Base-by-base conservation (phyloP, 2,888 invertebrate genomes). In the Escarpia spicata region DNA sequence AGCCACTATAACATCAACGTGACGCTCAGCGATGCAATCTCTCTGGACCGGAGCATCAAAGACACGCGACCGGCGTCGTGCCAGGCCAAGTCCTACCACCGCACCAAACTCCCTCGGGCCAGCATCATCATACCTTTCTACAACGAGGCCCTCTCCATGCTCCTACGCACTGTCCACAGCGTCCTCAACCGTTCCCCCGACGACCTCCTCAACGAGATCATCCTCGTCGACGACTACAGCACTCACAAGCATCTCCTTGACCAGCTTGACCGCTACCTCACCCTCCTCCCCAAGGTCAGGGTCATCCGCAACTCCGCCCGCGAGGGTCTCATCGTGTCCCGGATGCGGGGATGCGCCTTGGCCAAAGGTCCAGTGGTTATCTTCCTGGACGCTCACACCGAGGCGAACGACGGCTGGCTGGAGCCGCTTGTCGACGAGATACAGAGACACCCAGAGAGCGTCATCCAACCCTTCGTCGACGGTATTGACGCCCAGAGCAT, bases 401-500 rank as follows among this genome's bases (percentile, higher is more conserved):
- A 94, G 92, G 92, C 75, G 12, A 94, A 94, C 43, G 93, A 93
- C 89, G 94, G 94, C 37, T 94, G 94, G 94, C 92, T 94, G 92
- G 94, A 94, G 89, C 94, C 94, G 2, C 90, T 94, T 6, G 92
- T 94, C 9, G 93, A 93, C 31, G 93, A 94, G 52, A 93, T 94
- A 43, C 89, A 90, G 75, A 92, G 91, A 44, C 93, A 94, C 37
- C 94, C 94, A 4, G 90, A 93, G 26, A 93, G 93, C 58, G 93
- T 94, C 45, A 92, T 94, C 19, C 94, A 94, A 92, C 94, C 94
- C n/a, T 94, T 94, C 90, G 93, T 94, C 4, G 94, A 94, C 52
- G 94, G 94, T 19, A 94, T 94, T 52, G 94, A 94, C 75, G 92
- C 93, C 37, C 90, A 92, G 91, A 94, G 93, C 43, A 75, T 94